Evolutionary conservation across 2,888 invertebrate genomes (phyloP), one percentile per base, ranked within the genome.

Genomic region (Trichogramma dendrolimi): DNA sequence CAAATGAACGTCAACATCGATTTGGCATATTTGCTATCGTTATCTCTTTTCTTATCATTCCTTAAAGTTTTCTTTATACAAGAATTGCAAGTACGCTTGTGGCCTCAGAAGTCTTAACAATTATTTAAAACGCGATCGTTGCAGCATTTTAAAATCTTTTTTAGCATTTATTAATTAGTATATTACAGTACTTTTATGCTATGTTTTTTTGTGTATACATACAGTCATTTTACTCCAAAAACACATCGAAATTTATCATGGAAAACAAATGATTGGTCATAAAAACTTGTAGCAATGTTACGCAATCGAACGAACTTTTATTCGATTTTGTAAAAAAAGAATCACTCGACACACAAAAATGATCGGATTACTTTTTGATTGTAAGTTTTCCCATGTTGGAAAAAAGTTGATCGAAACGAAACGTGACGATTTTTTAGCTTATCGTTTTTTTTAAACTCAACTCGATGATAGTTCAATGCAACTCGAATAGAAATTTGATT

Each of bases 1-100:
- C 51, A 64, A 58, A 63, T 52, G 10, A 60, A 61, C 10, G 57
- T 63, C 38, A 55, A 61, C 58, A 51, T 53, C 54, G 10, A 44
- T 61, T 52, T 58, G 44, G 43, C 51, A 39, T 53, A 55, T 58
- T n/a, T 47, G 43, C 46, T 55, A 42, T 42, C 6, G n/a, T 40
- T 5, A 10, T 57, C 48, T 42, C 10, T 4, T 47, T 55, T 54
- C 11, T 58, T 46, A 39, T 42, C 4, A 10, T 50, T 52, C 50
- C 44, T 40, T 43, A 11, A 14, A 8, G n/a, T 47, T 52, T 47
- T 48, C 14, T 51, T 61, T 61, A 51, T 40, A 58, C 55, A 59
- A 51, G 51, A 7, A 56, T 58, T 27, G 39, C 55, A 47, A 49
- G 38, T 62, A 58, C 50, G 55, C 48, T 40, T 42, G 47, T 48